Conservation (phyloP, 2,888 invertebrate genomes). For the Callyntrura guangdongensis region DNA sequence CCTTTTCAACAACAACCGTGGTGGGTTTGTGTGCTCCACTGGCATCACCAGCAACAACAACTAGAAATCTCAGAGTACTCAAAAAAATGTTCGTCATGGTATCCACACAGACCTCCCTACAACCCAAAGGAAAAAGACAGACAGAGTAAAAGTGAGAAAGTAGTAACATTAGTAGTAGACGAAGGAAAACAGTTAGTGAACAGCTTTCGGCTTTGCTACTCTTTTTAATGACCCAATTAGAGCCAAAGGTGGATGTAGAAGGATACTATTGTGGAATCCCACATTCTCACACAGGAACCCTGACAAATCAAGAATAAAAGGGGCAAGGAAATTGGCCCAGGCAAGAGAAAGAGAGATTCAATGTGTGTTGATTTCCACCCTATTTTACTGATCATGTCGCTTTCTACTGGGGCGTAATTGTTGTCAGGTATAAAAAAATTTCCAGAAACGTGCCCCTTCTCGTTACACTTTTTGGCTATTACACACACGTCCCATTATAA, state of each 20-base stretch:
- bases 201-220: slow-evolving; percentile 54
- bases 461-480: slow-evolving; percentile 32
- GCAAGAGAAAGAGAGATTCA: slow-evolving; percentile 3
- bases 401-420: background rate
- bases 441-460: background rate
- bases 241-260: slow-evolving; percentile 41
- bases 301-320: background rate
- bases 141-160: background rate
- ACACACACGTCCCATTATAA: too few relatives aligned
- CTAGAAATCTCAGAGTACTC: slow-evolving; percentile 27
- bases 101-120: background rate
- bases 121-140: background rate
- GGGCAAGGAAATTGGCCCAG: slow-evolving; percentile 6
- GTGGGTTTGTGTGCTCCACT: too few relatives aligned
- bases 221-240: slow-evolving; percentile 63
- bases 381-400: slow-evolving; percentile 13
- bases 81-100: too few relatives aligned
- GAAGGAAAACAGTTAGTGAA: slow-evolving; percentile 20
- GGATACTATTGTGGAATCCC: background rate
- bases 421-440: background rate
- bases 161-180: too few relatives aligned
- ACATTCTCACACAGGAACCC: background rate
- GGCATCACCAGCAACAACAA: background rate
- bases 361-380: slow-evolving; percentile 36
- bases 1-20: slow-evolving; percentile 15